Base-by-base conservation (phyloP, 2,797 vertebrate genomes). In the Apodemus agrarius region DNA sequence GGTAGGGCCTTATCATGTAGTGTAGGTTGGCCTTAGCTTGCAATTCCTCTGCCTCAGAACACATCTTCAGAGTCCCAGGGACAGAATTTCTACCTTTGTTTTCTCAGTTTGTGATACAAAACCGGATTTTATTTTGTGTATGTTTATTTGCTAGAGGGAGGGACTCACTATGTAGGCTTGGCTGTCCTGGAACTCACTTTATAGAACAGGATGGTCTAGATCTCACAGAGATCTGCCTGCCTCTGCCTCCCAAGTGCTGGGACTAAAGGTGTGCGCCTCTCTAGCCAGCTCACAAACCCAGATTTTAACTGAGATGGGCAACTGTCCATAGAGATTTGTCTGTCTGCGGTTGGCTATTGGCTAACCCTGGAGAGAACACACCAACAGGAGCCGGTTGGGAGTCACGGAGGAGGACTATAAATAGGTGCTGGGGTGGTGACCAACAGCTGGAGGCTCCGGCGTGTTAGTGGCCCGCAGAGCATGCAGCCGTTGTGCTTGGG, bases 321-420 rank as follows among this genome's bases (percentile, higher is more conserved):
- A 7, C 49, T 78, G 80, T 61, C 49, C 34, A 34, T 67, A 63
- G 29, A 87, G 89, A 88, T 72, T 84, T n/a, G 52, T 84, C 63
- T 96, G 89, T 94, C 63, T 97, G 65, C 1, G 4, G 1, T 82
- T 90, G 61, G 84, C 80, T 81, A 19, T 95, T 67, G 43, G 37
- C 87, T 59, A 88, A 93, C 88, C 57, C 80, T 91, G 88, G 89
- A 90, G 87, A 76, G 57, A 92, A 69, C 52, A 74, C 67, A 78
- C 52, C 0, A 61, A 37, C 40, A 69, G 59, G 89, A 88, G 61
- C 93, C 90, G 90, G 54, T 84, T 87, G 80, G 95, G 88, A 84
- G 74, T 19, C 61, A 75, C n/a, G 11, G 54, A 26, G 40, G 43
- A 80, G 86, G 72, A n/a, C 57, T 72, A 63, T 83, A 82, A 80